These are phyloP conservation scores for Eristalinus aeneus DNA, from an alignment of 2,888 invertebrate genomes.

Conservation along the genomic window DNA sequence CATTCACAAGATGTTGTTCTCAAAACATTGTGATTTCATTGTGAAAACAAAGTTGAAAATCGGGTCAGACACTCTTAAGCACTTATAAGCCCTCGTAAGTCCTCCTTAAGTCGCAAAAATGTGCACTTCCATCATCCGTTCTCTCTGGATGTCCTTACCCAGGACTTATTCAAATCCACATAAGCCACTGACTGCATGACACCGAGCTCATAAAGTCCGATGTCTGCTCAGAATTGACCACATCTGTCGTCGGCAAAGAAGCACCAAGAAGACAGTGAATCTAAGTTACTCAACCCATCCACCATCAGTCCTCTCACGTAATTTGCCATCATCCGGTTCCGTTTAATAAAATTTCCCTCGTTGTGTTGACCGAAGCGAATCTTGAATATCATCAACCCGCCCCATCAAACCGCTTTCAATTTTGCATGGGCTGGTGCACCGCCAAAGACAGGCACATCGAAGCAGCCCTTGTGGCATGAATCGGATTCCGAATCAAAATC, in stretches of 20 bases:
- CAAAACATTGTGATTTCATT: neutral
- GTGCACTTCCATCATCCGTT: neutral
- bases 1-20: neutral
- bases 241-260: conserved; percentile 20
- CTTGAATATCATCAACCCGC: conserved; percentile 58
- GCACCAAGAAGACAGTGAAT: neutral
- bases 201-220: conserved; percentile 17
- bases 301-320: neutral
- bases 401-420: conserved; percentile 57
- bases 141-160: neutral
- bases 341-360: conserved; percentile 38
- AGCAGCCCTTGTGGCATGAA: neutral
- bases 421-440: conserved; percentile 13
- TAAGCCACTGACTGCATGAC: neutral
- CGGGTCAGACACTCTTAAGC: neutral
- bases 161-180: conserved; percentile 29
- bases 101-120: neutral
- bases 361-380: conserved; percentile 52
- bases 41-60: neutral
- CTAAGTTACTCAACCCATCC: neutral
- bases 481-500: neutral
- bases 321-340: neutral
- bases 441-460: neutral
- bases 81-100: neutral
- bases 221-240: conserved; percentile 22